phyloP scores from a whole-genome alignment of 2,888 invertebrate species.

The Nymphalis urticae region DNA sequence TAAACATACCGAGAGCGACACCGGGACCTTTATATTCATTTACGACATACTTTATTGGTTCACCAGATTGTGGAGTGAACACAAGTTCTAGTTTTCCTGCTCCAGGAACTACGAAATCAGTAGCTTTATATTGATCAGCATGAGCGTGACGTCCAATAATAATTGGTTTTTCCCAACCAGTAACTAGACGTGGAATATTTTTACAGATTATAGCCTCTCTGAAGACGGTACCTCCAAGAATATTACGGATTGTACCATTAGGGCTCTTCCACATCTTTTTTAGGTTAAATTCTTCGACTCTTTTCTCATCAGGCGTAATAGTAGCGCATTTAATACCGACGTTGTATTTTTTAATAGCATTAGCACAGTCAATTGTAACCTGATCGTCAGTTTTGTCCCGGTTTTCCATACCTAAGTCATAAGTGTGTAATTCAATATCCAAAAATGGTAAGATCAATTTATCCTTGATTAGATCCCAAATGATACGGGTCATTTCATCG shows the following conservation, averaged over 20 bases:
- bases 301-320: conserved; percentile 98
- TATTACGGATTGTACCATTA: conserved; percentile 93
- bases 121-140: conserved; percentile 98
- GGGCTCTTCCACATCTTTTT: conserved; percentile 96
- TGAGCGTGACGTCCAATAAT: conserved; percentile 99
- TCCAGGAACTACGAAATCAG: conserved; percentile 96
- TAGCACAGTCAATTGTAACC: conserved; percentile 97
- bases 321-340: conserved; percentile 99
- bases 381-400: conserved; percentile 96
- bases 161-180: conserved; percentile 97
- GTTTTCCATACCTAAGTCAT: conserved; percentile 97
- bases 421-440: conserved; percentile 96
- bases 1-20: conserved; percentile 97
- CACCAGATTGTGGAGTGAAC: conserved; percentile 86
- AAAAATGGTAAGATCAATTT: conserved; percentile 98
- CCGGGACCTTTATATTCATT: conserved; percentile 94
- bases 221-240: conserved; percentile 91
- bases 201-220: conserved; percentile 94
- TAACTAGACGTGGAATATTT: conserved; percentile 97
- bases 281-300: conserved; percentile 94
- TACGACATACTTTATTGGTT: conserved; percentile 87
- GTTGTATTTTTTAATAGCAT: conserved; percentile 97
- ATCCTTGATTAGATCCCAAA: conserved; percentile 99
- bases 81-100: conserved; percentile 93
- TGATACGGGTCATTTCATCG: conserved; percentile 98